Conservation (phyloP, 2,113 vertebrate genomes). For the Oryctolagus cuniculus region mOryCun1.1 NC_091434.1:161123501-161124000, state of each 20-base stretch:
- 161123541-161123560: neutral
- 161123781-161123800: neutral
- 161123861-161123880: no score
- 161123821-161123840: no score
- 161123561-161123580: neutral
- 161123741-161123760: neutral
- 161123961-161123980: no score
- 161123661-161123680: neutral
- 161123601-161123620: neutral
- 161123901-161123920: no score
- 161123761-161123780: conserved; percentile 23
- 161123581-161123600: neutral
- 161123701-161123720: no score
- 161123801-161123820: neutral
- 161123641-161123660: neutral
- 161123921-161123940: no score
- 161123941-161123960: no score
- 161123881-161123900: no score
- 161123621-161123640: neutral
- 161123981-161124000: no score
- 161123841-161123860: no score
- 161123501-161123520: neutral
- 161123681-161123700: neutral
- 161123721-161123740: no score
- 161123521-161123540: neutral